Evolutionary conservation across 2,888 invertebrate species (phyloP).

Genomic region (Drosophila pegasa): DNA sequence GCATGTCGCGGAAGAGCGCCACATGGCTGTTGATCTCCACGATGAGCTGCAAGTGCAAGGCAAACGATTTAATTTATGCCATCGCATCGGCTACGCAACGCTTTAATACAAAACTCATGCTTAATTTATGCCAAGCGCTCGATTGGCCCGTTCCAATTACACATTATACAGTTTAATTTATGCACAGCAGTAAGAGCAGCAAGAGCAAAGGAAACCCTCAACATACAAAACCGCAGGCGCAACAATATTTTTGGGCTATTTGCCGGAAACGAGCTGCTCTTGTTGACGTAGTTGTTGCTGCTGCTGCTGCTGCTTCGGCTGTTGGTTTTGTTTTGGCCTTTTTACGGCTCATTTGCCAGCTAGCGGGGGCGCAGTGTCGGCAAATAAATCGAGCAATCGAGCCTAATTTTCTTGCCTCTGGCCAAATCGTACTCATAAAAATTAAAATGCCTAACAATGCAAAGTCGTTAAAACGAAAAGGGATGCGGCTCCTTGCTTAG

Average conservation of each 20-base stretch:
- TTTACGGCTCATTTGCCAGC: conserved; percentile 78
- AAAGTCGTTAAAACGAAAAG: conserved; percentile 46
- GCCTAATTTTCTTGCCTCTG: conserved; percentile 68
- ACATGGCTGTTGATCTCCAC: conserved; percentile 95
- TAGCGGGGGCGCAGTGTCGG: conserved; percentile 24
- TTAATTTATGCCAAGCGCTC: conserved; percentile 57
- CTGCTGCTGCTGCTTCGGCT: conserved; percentile 16
- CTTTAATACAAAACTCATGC: conserved; percentile 18
- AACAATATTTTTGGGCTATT: conserved; percentile 43
- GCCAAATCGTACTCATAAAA: conserved; percentile 69
- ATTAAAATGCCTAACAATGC: conserved; percentile 67
- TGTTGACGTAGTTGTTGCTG: conserved; percentile 13
- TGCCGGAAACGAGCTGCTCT: conserved; percentile 16
- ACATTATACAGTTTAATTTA: conserved; percentile 68
- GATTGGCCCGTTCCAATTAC: conserved; percentile 60
- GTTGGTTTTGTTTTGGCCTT: conserved; percentile 37
- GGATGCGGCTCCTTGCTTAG: conserved; percentile 39
- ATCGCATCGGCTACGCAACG: conserved; percentile 16
- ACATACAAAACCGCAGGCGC: conserved; percentile 41
- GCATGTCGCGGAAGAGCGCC: conserved; percentile 93
- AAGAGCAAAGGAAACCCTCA: conserved; percentile 22
- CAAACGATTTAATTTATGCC: conserved; percentile 67
- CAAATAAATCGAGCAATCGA: conserved; percentile 73
- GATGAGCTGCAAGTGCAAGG: conserved; percentile 89
- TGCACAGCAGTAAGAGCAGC: conserved; percentile 32